These are phyloP conservation scores for Semaprochilodus insignis DNA, from an alignment of 2,797 vertebrate species.

Conservation along the genomic window DNA sequence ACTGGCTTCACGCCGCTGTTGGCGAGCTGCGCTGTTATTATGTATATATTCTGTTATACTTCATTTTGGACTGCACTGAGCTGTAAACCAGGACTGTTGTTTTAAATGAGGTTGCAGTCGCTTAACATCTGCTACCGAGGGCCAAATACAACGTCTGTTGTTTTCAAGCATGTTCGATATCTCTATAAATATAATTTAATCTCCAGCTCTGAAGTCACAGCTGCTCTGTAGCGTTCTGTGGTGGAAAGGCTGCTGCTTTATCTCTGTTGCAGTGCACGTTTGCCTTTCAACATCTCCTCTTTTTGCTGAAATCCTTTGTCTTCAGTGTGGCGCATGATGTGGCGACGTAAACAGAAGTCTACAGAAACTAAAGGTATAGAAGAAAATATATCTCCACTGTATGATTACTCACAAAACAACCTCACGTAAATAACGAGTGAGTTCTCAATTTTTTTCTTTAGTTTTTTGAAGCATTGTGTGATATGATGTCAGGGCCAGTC, in stretches of 20 bases:
- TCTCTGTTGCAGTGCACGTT: slow-evolving; percentile 41
- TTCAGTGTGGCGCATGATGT: not conserved
- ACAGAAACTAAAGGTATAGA: not conserved
- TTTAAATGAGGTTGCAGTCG: slow-evolving; percentile 63
- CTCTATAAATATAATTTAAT: slow-evolving; percentile 65
- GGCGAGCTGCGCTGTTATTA: not conserved
- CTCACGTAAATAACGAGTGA: not conserved
- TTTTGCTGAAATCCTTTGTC: slow-evolving; percentile 10
- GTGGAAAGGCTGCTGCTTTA: slow-evolving; percentile 36
- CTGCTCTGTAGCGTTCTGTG: slow-evolving; percentile 45
- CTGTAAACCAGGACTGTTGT: slow-evolving; percentile 62
- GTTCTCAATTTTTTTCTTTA: too few species aligned
- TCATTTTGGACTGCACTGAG: not conserved
- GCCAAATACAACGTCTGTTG: slow-evolving; percentile 7
- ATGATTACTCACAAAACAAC: not conserved
- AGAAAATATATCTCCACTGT: not conserved
- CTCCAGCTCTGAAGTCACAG: slow-evolving; percentile 58
- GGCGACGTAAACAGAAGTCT: not conserved
- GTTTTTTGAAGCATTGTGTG: too few species aligned
- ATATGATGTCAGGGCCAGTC: not conserved
- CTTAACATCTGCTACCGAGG: slow-evolving; percentile 57
- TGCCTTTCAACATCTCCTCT: slow-evolving; percentile 3
- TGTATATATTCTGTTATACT: not conserved
- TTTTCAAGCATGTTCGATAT: slow-evolving; percentile 27
- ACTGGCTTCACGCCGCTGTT: too few species aligned